phyloP scores from a whole-genome alignment of 2,113 vertebrate species.

The Gila orcuttii region DNA sequence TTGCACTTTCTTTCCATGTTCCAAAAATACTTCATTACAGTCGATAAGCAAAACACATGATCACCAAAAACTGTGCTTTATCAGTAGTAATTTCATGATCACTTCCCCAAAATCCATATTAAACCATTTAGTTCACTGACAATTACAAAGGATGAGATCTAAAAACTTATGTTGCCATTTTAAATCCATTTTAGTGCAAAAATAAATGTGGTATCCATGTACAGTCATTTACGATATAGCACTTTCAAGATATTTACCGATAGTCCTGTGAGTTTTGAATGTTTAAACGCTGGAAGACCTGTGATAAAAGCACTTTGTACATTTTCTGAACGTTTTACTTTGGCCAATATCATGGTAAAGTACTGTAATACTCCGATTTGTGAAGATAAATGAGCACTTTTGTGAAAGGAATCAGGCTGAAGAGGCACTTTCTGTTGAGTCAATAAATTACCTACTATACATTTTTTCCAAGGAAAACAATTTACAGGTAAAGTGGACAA shows the following conservation, averaged over 20 bases:
- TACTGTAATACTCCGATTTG: not conserved
- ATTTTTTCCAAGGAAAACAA: not conserved
- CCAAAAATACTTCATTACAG: constrained; percentile 48
- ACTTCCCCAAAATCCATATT: constrained; percentile 61
- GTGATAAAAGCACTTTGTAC: constrained; percentile 16
- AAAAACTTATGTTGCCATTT: not conserved
- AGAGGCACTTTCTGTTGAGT: constrained; percentile 11
- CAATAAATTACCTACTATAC: not conserved
- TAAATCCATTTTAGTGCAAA: constrained; percentile 32
- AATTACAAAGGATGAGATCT: constrained; percentile 40
- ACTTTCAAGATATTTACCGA: not conserved
- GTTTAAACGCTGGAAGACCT: constrained; percentile 27
- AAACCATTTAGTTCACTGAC: constrained; percentile 58
- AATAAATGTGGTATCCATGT: not conserved
- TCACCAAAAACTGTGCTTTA: constrained; percentile 62
- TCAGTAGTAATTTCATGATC: constrained; percentile 71
- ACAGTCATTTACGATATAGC: not conserved
- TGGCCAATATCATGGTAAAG: constrained; percentile 10
- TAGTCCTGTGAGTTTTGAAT: not conserved
- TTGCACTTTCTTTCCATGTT: not conserved
- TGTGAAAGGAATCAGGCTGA: not conserved
- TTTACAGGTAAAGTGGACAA: not conserved
- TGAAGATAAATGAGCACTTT: not conserved
- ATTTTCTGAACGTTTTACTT: constrained; percentile 17
- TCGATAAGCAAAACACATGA: constrained; percentile 20